Evolutionary conservation across 2,888 invertebrate species (phyloP), one percentile per base, ranked within the genome.

Genomic region (Macaria liturata): DNA sequence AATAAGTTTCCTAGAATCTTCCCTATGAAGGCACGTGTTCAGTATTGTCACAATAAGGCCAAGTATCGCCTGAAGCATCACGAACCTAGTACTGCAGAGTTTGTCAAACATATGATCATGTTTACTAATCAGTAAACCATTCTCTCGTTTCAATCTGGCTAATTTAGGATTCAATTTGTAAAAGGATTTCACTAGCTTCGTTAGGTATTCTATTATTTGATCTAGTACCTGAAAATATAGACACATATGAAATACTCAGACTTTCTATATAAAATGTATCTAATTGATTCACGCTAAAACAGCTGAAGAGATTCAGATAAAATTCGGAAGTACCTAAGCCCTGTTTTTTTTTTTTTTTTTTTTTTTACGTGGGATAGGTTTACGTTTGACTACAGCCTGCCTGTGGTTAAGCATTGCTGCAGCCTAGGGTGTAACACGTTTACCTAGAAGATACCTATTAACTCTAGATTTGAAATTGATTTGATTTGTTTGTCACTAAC

Each of bases 1-100:
- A 46, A 94, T 86, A 75, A 94, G 84, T 72, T 91, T 91, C 69
- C 94, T 92, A 0, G 93, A 91, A 67, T 93, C 93, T 74, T 93
- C 93, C 68, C 94, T 86, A 73, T 93, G 93, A 32, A 94, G 75
- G 70, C 91, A 92, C 7, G 91, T 91, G 55, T 87, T 86, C 46
- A 92, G 69, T 68, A 93, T 92, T 39, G 93, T 92, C 32, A 77
- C 79, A 50, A 94, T 90, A n/a, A 94, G 86, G 50, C 88, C 90
- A 57, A 91, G 86, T 50, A 93, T 79, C 47, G 93, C 84, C 75
- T 93, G 94, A 61, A 92, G 81, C 79, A 94, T 84, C 67, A 93
- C 91, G 69, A 94, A 87, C 67, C 94, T 86, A 49, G 83, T 82
- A 74, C 89, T 88, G 80, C 93, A 93, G 57, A 94, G 72, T 56